A percentile compares a stretch with the other conserved stretches of the same genome.
Evolutionary conservation across 1,140 invertebrate genomes (phyloP).

Genomic region (Aphelenchoides besseyi): DNA sequence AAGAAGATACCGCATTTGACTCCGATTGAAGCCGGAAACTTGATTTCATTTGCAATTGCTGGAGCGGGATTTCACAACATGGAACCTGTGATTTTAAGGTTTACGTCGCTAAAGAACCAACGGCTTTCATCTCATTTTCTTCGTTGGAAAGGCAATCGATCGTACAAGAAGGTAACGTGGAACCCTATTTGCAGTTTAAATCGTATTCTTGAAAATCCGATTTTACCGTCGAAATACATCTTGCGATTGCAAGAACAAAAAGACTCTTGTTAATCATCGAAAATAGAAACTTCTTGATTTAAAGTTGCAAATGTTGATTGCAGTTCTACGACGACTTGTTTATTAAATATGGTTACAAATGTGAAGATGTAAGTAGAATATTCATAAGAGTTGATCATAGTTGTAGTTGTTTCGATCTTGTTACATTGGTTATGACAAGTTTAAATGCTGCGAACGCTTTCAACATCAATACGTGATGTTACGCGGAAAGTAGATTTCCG

Average conservation of each 20-base stretch:
- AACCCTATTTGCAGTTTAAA: too few species aligned
- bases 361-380: slow-evolving; percentile 14
- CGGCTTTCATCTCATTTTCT: slow-evolving; percentile 4
- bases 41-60: slow-evolving; percentile 16
- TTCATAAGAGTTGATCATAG: background rate
- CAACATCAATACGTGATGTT: slow-evolving; percentile 17
- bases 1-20: background rate
- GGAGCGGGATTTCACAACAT: slow-evolving; percentile 14
- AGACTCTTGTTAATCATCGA: too few species aligned
- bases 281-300: too few species aligned
- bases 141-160: slow-evolving; percentile 9
- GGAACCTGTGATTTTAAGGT: background rate
- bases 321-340: slow-evolving; percentile 19
- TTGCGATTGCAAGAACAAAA: too few species aligned
- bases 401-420: slow-evolving; percentile 19
- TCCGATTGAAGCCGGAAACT: slow-evolving; percentile 1
- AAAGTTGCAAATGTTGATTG: too few species aligned
- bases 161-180: too few species aligned
- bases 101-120: background rate
- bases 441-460: slow-evolving; percentile 14
- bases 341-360: slow-evolving; percentile 8
- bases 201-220: too few species aligned
- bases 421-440: slow-evolving; percentile 18
- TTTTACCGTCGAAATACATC: too few species aligned
- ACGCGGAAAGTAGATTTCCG: slow-evolving; percentile 8